Percentiles rank a stretch among this genome's conserved stretches.
phyloP scores from a whole-genome alignment of 2,888 invertebrate genomes.

The Rotaria macrura region DNA sequence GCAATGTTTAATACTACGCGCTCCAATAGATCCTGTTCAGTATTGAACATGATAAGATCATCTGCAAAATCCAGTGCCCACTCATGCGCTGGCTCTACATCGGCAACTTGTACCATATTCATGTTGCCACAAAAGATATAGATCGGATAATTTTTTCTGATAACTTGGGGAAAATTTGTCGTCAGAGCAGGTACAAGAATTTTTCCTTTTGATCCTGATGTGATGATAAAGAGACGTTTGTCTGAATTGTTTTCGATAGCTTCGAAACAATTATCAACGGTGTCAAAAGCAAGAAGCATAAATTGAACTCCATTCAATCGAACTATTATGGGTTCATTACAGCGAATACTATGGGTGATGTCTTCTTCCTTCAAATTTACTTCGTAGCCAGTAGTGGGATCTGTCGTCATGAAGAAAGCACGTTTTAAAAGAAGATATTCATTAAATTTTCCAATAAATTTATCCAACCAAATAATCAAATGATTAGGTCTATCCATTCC shows the following conservation, averaged over 20 bases:
- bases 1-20: background rate
- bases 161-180: background rate
- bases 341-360: background rate
- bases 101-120: background rate
- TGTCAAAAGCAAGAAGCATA: background rate
- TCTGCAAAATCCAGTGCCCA: background rate
- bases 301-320: background rate
- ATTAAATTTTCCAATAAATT: background rate
- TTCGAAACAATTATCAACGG: background rate
- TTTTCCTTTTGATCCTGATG: background rate
- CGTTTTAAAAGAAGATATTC: background rate
- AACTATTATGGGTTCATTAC: fast-evolving
- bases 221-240: background rate
- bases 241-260: background rate
- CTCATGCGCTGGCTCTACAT: background rate
- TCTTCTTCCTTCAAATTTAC: background rate
- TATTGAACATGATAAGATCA: background rate
- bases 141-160: background rate
- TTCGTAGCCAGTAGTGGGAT: background rate
- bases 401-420: background rate
- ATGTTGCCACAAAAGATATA: background rate
- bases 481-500: background rate
- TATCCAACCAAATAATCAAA: background rate
- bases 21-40: background rate
- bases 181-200: background rate